Percentiles rank a stretch among this genome's conserved stretches.
phyloP scores from a whole-genome alignment of 2,888 invertebrate species.

The Athalia circularis region DNA sequence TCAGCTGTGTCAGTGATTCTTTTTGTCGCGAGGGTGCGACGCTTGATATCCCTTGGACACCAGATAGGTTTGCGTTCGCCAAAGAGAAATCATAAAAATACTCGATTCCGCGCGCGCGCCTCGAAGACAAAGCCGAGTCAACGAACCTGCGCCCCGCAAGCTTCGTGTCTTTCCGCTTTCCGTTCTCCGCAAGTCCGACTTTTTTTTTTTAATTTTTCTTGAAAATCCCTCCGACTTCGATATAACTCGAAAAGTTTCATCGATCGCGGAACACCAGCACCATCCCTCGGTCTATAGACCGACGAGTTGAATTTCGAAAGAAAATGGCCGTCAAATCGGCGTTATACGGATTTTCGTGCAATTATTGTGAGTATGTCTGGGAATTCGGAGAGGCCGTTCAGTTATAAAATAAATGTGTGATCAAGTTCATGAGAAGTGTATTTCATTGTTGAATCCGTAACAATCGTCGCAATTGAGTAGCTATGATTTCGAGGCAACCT shows the following conservation, averaged over 20 bases:
- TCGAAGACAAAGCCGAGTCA: conserved; percentile 42
- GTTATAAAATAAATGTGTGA: not conserved
- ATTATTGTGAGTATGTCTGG: conserved; percentile 48
- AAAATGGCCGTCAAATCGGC: conserved; percentile 64
- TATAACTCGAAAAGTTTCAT: conserved; percentile 39
- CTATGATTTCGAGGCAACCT: conserved; percentile 20
- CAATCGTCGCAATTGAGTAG: not conserved
- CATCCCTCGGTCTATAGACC: conserved; percentile 32
- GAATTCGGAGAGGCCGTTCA: not conserved
- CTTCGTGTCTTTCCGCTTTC: conserved; percentile 37
- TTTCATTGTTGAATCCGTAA: not conserved
- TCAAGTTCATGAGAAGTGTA: not conserved
- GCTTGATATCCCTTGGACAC: conserved; percentile 46
- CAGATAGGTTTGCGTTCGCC: conserved; percentile 31
- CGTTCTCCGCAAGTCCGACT: not conserved
- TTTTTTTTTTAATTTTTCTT: not conserved
- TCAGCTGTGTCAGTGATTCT: not conserved
- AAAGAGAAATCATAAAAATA: conserved; percentile 40
- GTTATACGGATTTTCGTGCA: conserved; percentile 57
- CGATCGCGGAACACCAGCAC: conserved; percentile 37
- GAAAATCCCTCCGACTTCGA: conserved; percentile 16
- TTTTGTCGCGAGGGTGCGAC: conserved; percentile 41
- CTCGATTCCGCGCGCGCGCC: conserved; percentile 19
- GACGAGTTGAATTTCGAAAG: conserved; percentile 49
- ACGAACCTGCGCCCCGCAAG: conserved; percentile 29